Base-by-base conservation (phyloP, 1,140 invertebrate species). In the Sitodiplosis mosellana region DNA sequence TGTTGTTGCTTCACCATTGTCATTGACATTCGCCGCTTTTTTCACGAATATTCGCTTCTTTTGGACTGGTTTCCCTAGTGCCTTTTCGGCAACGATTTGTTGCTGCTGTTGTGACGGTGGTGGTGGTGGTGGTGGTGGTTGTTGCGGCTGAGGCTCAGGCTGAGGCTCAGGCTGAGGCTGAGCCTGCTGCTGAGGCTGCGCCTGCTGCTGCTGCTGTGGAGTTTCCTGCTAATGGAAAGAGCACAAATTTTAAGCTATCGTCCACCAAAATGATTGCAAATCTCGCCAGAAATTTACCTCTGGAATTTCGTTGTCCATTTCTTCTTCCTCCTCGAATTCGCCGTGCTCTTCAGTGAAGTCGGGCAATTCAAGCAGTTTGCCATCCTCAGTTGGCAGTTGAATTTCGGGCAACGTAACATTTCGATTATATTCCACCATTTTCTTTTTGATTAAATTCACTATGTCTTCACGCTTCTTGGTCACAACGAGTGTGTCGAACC, bases 391-490 rank as follows among this genome's bases (percentile, higher is more conserved):
- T 14, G 77, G 77, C 55, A 78, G 76, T 54, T 67, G 60, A 51
- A 79, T 77, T 34, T 75, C 72, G n/a, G 77, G 76, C 53, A 79
- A 58, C 45, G 69, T 55, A 52, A 68, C 63, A 49, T 69, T 70
- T 51, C 67, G 67, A 49, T 75, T 74, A 51, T 67, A 66, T 54
- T 72, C 72, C 43, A 75, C 69, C 75, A 85, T 82, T 12, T 86
- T 60, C 38, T 67, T 60, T 56, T 78, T 76, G n/a, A 87, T 64
- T 34, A 87, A 60, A 48, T 74, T 72, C n/a, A 80, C 77, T 47
- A 87, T 76, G 49, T 86, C 81, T 65, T 85, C 83, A 34, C 84
- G 65, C 68, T 87, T 87, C 43, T 76, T 69, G 2, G 79, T 83
- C 0, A 86, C 83, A 1, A 78, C 67, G 21, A 84, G 77, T 57